A percentile compares a stretch with the other conserved stretches of the same genome.
phyloP scores from a whole-genome alignment of 1,140 invertebrate genomes.

The Oryctes rhinoceros region DNA sequence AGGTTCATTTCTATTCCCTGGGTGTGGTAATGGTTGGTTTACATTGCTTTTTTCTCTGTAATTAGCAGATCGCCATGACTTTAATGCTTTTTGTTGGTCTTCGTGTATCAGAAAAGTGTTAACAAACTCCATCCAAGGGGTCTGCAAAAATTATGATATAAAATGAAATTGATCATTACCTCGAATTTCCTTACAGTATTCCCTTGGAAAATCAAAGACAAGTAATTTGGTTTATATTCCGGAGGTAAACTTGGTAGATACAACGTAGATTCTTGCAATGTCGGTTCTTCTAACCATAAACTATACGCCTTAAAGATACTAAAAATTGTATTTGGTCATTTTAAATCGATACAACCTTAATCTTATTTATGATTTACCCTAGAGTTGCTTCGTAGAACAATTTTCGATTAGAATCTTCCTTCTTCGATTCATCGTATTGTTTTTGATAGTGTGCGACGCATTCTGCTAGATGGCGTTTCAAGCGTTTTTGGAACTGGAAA shows the following conservation, averaged over 20 bases:
- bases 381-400: constrained; percentile 47
- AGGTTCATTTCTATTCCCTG: constrained; percentile 53
- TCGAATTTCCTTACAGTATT: constrained; percentile 54
- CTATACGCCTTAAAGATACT: constrained; percentile 72
- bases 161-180: not conserved
- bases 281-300: constrained; percentile 82
- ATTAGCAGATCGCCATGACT: constrained; percentile 57
- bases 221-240: constrained; percentile 72
- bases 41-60: constrained; percentile 58
- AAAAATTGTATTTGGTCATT: not conserved
- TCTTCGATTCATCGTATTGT: constrained; percentile 54
- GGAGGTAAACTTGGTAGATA: constrained; percentile 78
- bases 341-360: not conserved
- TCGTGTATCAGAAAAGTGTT: constrained; percentile 67
- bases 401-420: constrained; percentile 58
- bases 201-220: constrained; percentile 60
- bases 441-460: constrained; percentile 69
- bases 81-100: constrained; percentile 61
- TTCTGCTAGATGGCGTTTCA: constrained; percentile 76
- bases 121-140: constrained; percentile 75
- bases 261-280: constrained; percentile 73
- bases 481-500: constrained; percentile 73
- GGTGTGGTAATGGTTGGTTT: constrained; percentile 55
- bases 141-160: constrained; percentile 48
- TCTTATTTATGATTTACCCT: constrained; percentile 39